Percentiles rank a stretch among this genome's conserved stretches.
Evolutionary conservation across 2,888 invertebrate genomes (phyloP).

Genomic region (Idaea aversata): DNA sequence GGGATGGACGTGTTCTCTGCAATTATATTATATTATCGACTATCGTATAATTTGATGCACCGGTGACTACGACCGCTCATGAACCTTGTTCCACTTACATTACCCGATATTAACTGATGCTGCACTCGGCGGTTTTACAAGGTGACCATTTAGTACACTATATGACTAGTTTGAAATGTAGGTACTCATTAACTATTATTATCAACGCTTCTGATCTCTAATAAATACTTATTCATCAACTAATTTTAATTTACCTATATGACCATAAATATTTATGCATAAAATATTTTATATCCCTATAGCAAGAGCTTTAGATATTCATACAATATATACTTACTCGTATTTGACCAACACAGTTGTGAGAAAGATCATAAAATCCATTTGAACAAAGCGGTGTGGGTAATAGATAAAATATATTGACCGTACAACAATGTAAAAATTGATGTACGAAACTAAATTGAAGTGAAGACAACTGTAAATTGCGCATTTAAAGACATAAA

Average conservation of each 20-base stretch:
- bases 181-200: conserved; percentile 15
- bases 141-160: conserved; percentile 49
- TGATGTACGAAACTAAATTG: conserved; percentile 43
- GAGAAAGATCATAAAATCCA: neutral
- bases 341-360: neutral
- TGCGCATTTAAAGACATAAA: conserved; percentile 55
- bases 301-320: neutral
- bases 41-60: conserved; percentile 57
- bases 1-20: conserved; percentile 33
- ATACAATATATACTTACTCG: neutral
- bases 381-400: neutral
- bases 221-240: conserved; percentile 26
- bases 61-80: conserved; percentile 61
- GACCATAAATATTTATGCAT: neutral
- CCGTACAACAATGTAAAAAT: neutral
- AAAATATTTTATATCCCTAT: neutral
- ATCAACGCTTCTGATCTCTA: conserved; percentile 40
- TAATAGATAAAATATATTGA: neutral
- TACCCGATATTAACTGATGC: conserved; percentile 56
- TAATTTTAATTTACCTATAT: neutral
- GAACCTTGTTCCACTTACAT: conserved; percentile 77
- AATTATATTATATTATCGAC: conserved; percentile 37
- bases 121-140: conserved; percentile 43
- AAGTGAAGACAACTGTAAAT: conserved; percentile 53
- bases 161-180: conserved; percentile 7